Base-by-base conservation (phyloP, 2,888 invertebrate species). In the Pogonocherus hispidulus region DNA sequence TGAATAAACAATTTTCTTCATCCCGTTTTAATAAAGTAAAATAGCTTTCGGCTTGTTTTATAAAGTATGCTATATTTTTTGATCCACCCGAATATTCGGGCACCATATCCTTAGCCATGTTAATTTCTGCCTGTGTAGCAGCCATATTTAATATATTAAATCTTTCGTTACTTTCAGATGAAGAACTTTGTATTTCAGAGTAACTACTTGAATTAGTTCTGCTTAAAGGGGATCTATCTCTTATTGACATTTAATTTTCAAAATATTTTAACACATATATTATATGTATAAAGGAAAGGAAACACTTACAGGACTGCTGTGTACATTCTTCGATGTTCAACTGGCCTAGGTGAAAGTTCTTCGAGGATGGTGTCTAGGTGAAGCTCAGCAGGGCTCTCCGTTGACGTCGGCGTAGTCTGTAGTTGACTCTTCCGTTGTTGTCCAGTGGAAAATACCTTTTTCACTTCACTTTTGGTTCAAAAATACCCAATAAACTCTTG, bases 1-100 rank as follows among this genome's bases (percentile, higher is more conserved):
- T 37, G n/a, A 37, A 37, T 37, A 37, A 9, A 59, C 41, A 27
- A 27, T 27, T 27, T 27, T 71, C 69, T 1, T 69, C 63, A 9
- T 49, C 52, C 37, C 11, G 65, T 66, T 37, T 70, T 11, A 70
- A 27, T 18, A 70, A 46, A 41, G 19, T 37, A 44, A 63, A 62
- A 70, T 41, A 54, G 32, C 3, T 47, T 64, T 71, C 67, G 3
- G 55, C 37, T 20, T 70, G 70, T 23, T 67, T 72, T n/a, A 72
- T 59, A 56, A 70, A 72, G 59, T 70, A 71, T 0, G 69, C 71
- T 9, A 71, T 35, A 35, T 64, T 70, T 67, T 71, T 71, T 46
- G 69, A 52, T n/a, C 27, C 52, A 11, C 27, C 52, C 9, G 52
- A 52, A 14, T 52, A 52, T 23, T 52, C 35, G 8, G 54, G 54